Base-by-base conservation (phyloP, 2,113 vertebrate species). In the Cephalopholis sonnerati region DNA sequence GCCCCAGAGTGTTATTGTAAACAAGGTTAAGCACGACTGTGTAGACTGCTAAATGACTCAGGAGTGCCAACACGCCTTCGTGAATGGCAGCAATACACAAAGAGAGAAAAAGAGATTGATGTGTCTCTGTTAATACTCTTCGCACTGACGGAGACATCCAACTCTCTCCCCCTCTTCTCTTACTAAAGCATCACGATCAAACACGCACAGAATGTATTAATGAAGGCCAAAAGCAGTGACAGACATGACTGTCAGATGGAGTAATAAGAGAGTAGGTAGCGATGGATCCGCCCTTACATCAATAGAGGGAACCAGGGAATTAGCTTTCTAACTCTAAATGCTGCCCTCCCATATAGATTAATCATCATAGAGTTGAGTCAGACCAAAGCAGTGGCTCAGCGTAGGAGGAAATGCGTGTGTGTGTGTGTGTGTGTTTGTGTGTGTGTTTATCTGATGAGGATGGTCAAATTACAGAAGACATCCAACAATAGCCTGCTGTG, bases 321-420 rank as follows among this genome's bases (percentile, higher is more conserved):
- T 81, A 24, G 51, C 39, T 71, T 59, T 65, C 16, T 58, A 68
- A 57, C 65, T 63, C 53, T 70, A 32, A 77, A 83, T 25, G 36
- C 74, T 59, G 24, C 58, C 76, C 74, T 65, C 48, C 73, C 67
- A 70, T 76, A 66, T 50, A 79, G 73, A 85, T 75, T 72, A 85
- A 77, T 91, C 66, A 77, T 81, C 54, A 32, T 20, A 71, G 29
- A 72, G 48, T 62, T 7, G 1, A 77, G 68, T 64, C 61, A 67
- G 63, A 82, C 18, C 5, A 24, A 48, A 80, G 44, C 64, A 2
- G 39, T 15, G 24, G 59, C 74, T 59, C 32, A 72, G 58, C 1
- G 18, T 61, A 72, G 32, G 64, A 74, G 11, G 7, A 17, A 29
- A 15, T 46, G 20, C 74, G 63, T 32, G 16, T 10, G 18, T 25